Base-by-base conservation (phyloP, 2,113 vertebrate species). In the Thinocorus orbignyianus region DNA sequence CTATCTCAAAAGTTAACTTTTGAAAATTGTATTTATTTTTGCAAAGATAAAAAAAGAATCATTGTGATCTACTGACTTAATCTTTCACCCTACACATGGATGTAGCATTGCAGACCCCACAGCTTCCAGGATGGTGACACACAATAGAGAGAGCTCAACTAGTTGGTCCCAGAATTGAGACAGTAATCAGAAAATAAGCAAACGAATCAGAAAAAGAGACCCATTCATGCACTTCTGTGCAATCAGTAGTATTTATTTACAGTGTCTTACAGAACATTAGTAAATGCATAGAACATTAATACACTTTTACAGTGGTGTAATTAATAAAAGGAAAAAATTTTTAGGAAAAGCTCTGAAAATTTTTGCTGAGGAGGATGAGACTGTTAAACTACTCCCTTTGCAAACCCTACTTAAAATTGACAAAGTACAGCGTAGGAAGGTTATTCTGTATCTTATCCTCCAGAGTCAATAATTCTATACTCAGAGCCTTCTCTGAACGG, bases 401-500 rank as follows among this genome's bases (percentile, higher is more conserved):
- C 52, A 83, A 92, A 64, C n/a, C 49, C 42, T 72, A 39, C 72
- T 92, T 92, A 86, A 86, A 93, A 94, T 79, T 86, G 90, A 91
- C 60, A 65, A 76, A 96, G 72, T 41, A 39, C 33, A 79, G 57
- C 69, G 41, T 35, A 76, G 65, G 41, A 94, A 93, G 65, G 69
- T 88, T 88, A 74, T 86, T 91, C 69, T 81, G 61, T 65, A 62
- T 81, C 70, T 88, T 79, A 71, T 79, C 41, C 44, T 89, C 41
- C 77, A 79, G 83, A 57, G 96, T 94, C 92, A 96, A 88, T 97
- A 96, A 96, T 79, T 95, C 86, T 65, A 54, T 82, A 88, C 69
- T 89, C 65, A 49, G 54, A 86, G 82, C 49, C 25, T 88, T 65
- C 48, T 49, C 80, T 84, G 86, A 88, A 92, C 86, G 7, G 3